Conservation (phyloP, 2,113 vertebrate species). For the Caretta caretta region DNA sequence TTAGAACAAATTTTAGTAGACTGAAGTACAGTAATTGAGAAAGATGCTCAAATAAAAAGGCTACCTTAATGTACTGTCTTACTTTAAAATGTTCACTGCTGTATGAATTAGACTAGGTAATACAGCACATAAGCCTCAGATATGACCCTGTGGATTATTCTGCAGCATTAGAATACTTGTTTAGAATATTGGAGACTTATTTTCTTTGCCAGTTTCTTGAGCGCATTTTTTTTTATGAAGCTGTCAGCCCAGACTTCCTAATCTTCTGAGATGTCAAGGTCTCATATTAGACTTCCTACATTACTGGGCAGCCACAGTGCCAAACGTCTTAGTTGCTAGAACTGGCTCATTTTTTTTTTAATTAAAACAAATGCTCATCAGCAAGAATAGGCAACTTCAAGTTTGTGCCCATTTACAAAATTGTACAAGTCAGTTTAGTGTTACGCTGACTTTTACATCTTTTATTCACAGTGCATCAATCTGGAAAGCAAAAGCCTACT, state of each 20-base stretch:
- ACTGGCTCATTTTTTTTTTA: neutral
- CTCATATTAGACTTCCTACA: conserved; percentile 9
- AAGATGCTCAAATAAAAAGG: conserved; percentile 35
- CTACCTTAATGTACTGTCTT: neutral
- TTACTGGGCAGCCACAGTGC: conserved; percentile 22
- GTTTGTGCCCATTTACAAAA: neutral
- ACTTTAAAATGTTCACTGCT: conserved; percentile 6
- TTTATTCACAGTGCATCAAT: neutral
- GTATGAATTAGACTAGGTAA: conserved; percentile 1
- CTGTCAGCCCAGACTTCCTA: conserved; percentile 30
- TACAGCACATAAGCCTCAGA: conserved; percentile 47
- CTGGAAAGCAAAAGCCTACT: neutral
- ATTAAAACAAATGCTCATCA: conserved; percentile 59
- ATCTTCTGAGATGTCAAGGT: conserved; percentile 57
- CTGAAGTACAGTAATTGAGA: conserved; percentile 27
- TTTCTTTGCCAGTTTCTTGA: conserved; percentile 49
- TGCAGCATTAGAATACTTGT: conserved; percentile 40
- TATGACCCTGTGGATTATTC: conserved; percentile 28
- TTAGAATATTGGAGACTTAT: conserved; percentile 55
- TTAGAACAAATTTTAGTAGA: conserved; percentile 49
- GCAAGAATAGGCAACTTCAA: conserved; percentile 21
- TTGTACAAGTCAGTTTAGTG: too few species aligned
- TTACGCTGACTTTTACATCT: neutral
- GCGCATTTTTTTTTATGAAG: conserved; percentile 13
- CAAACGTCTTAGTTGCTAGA: conserved; percentile 37